Evolutionary conservation across 2,888 invertebrate species (phyloP), one percentile per base, ranked within the genome.

Genomic region (Coecobrya sp.): DNA sequence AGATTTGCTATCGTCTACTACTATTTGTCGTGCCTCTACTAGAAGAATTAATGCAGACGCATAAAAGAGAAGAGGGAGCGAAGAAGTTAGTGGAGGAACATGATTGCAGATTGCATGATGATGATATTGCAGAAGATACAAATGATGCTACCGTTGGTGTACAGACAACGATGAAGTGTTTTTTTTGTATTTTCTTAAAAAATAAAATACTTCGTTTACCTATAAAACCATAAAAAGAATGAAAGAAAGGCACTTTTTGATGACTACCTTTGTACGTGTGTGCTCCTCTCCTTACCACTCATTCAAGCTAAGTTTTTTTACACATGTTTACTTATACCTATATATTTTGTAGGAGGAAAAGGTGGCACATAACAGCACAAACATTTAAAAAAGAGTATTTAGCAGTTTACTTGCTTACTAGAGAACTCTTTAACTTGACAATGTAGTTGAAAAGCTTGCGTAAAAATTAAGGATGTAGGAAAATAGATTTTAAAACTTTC

Each of bases 221-320:
- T 81, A 45, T 81, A 81, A 81, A 81, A 81, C 52, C 22, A 81
- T 55, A 55, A 70, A 81, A 91, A 65, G 90, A 70, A 86, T 59
- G 84, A 79, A 79, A 91, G 45, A 86, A 87, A 91, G 91, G 86
- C 73, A 82, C 81, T 89, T 86, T 49, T 49, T 76, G 76, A 76
- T 86, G 85, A 85, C 79, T 90, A 55, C 52, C 65, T 79, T 86
- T 90, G 73, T 85, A 42, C n/a, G n/a, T 49, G 22, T 22, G 1
- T 22, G 45, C 19, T 25, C 16, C 22, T 65, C n/a, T n/a, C n/a
- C n/a, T n/a, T n/a, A n/a, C 62, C 49, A 49, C 87, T 86, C 73
- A 86, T 36, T 86, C 86, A 86, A 76, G 19, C 30, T 70, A 36
- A 70, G 70, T n/a, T 70, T 27, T 25, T 25, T 25, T n/a, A 49